Conservation (phyloP, 2,888 invertebrate species). For the Platycheirus rosarum region DNA sequence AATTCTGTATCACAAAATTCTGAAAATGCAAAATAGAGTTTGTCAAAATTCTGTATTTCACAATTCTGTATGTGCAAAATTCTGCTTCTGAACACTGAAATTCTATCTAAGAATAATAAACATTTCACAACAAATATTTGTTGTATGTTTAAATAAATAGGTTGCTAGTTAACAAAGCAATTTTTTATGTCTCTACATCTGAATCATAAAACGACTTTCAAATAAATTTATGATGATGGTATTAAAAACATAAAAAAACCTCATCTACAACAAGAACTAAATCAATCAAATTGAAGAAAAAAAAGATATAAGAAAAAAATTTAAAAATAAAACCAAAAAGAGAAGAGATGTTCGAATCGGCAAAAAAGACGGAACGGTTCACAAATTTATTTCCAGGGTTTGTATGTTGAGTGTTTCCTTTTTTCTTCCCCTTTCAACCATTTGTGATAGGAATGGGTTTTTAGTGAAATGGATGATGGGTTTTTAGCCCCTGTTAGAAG, state of each 20-base stretch:
- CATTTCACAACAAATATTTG: too few relatives aligned
- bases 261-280: slow-evolving; percentile 23
- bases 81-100: too few relatives aligned
- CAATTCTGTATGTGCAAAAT: too few relatives aligned
- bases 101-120: too few relatives aligned
- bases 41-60: too few relatives aligned
- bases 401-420: slow-evolving; percentile 14
- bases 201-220: slow-evolving; percentile 28
- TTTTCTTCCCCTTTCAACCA: neutral
- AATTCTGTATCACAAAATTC: too few relatives aligned
- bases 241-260: slow-evolving; percentile 22
- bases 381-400: slow-evolving; percentile 4
- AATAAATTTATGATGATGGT: slow-evolving; percentile 48
- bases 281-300: slow-evolving; percentile 37
- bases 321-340: neutral
- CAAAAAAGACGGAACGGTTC: slow-evolving; percentile 1
- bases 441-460: neutral
- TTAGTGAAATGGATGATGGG: slow-evolving; percentile 8
- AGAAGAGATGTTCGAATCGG: slow-evolving; percentile 23
- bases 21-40: too few relatives aligned
- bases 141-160: too few relatives aligned
- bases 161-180: slow-evolving; percentile 32
- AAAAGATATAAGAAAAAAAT: neutral
- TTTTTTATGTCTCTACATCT: neutral
- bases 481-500: neutral